Percentiles rank a stretch among this genome's conserved stretches.
These are phyloP conservation scores for Drosophila bocqueti DNA, from an alignment of 1,140 invertebrate species.

Conservation along the genomic window DNA sequence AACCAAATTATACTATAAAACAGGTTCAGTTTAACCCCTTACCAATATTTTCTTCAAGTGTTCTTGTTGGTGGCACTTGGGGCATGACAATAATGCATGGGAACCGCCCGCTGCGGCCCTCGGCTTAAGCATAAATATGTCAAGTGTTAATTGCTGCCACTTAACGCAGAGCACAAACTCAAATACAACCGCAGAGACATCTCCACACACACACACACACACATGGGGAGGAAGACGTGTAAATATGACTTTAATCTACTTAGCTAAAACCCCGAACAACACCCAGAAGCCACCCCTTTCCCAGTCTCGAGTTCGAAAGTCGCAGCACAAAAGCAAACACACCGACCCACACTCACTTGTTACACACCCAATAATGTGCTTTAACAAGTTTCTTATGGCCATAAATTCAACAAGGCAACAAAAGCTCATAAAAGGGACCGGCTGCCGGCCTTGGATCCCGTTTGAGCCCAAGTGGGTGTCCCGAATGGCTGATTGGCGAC, in stretches of 20 bases:
- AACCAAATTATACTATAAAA: neutral
- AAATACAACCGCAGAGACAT: slow-evolving; percentile 56
- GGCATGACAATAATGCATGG: slow-evolving; percentile 64
- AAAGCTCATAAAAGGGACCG: slow-evolving; percentile 82
- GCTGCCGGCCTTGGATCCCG: slow-evolving; percentile 24
- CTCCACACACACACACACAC: slow-evolving; percentile 24
- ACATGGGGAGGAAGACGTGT: slow-evolving; percentile 49
- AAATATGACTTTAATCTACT: slow-evolving; percentile 84
- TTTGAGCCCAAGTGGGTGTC: slow-evolving; percentile 11
- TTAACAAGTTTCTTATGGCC: slow-evolving; percentile 83
- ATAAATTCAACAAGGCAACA: slow-evolving; percentile 83
- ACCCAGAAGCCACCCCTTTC: slow-evolving; percentile 14
- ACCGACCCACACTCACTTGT: slow-evolving; percentile 59
- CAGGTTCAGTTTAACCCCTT: neutral
- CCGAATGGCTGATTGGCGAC: slow-evolving; percentile 50
- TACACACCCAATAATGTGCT: slow-evolving; percentile 82
- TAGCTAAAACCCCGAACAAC: slow-evolving; percentile 33
- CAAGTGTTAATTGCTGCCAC: slow-evolving; percentile 83
- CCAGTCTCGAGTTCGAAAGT: slow-evolving; percentile 52
- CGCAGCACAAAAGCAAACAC: slow-evolving; percentile 63
- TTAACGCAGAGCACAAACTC: slow-evolving; percentile 81
- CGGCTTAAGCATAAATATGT: slow-evolving; percentile 79
- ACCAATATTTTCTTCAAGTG: slow-evolving; percentile 7
- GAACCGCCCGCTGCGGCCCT: slow-evolving; percentile 56
- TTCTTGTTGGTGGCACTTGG: slow-evolving; percentile 30